These are phyloP conservation scores for Ferrisia virgata DNA, from an alignment of 2,888 invertebrate genomes.

Conservation along the genomic window DNA sequence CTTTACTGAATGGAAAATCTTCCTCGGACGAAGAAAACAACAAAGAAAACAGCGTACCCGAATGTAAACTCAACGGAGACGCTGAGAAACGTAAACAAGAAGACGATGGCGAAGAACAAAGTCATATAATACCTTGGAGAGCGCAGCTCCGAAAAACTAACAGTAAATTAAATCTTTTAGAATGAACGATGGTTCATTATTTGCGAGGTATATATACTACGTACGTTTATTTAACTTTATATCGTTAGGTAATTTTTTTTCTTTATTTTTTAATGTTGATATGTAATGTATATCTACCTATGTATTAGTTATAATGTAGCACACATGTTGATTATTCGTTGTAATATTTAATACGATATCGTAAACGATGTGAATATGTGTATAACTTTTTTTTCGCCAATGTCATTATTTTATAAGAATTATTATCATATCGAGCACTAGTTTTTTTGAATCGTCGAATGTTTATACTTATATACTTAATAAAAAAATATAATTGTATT, in stretches of 20 bases:
- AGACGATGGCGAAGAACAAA: conserved; percentile 59
- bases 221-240: neutral
- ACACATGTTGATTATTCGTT: neutral
- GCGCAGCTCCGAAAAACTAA: conserved; percentile 86
- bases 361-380: conserved; percentile 7
- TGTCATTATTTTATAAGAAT: neutral
- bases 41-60: conserved; percentile 54
- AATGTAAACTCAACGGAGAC: conserved; percentile 49
- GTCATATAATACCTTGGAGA: conserved; percentile 80
- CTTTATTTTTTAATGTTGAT: neutral
- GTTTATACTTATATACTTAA: neutral
- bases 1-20: conserved; percentile 34
- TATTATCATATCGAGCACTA: neutral
- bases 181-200: conserved; percentile 53
- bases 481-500: neutral
- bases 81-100: conserved; percentile 15
- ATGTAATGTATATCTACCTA: neutral
- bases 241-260: neutral
- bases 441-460: neutral
- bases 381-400: neutral
- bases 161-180: conserved; percentile 80
- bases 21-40: conserved; percentile 49
- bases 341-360: conserved; percentile 4
- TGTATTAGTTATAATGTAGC: neutral
- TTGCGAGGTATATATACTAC: neutral